Evolutionary conservation across 2,888 invertebrate genomes (phyloP).

Genomic region (Venusia cambrica): DNA sequence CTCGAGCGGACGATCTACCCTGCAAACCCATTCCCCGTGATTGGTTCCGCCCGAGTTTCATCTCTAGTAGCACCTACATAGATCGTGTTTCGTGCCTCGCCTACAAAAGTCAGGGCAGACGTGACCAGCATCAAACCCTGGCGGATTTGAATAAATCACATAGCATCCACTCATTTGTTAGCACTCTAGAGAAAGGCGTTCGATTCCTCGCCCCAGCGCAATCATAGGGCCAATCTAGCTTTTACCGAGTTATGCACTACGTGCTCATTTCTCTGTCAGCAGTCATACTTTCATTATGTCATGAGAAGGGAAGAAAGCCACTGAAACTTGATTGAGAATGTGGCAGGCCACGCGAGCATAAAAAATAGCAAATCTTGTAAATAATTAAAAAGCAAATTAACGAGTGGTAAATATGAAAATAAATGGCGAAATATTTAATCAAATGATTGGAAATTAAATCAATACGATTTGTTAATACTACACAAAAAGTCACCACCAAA

Average conservation of each 20-base stretch:
- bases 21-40: too few species aligned
- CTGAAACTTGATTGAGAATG: too few species aligned
- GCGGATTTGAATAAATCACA: constrained; percentile 74
- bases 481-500: too few species aligned
- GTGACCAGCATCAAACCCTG: constrained; percentile 56
- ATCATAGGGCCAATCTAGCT: constrained; percentile 59
- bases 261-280: constrained; percentile 45
- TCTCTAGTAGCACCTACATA: constrained; percentile 27
- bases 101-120: constrained; percentile 52
- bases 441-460: too few species aligned
- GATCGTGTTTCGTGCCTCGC: constrained; percentile 58
- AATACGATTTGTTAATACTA: too few species aligned
- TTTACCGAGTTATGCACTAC: constrained; percentile 57
- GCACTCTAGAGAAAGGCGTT: constrained; percentile 66
- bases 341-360: too few species aligned
- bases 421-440: too few species aligned
- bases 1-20: too few species aligned
- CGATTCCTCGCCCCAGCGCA: constrained; percentile 59
- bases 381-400: too few species aligned
- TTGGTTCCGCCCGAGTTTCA: constrained; percentile 4
- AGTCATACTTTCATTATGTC: constrained; percentile 16
- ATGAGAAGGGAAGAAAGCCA: too few species aligned
- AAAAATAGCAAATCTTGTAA: too few species aligned
- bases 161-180: constrained; percentile 69
- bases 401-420: too few species aligned